Evolutionary conservation across 92 coral and sea anemone genomes (phyloP).

Genomic region (Epizoanthus ramosus): DNA sequence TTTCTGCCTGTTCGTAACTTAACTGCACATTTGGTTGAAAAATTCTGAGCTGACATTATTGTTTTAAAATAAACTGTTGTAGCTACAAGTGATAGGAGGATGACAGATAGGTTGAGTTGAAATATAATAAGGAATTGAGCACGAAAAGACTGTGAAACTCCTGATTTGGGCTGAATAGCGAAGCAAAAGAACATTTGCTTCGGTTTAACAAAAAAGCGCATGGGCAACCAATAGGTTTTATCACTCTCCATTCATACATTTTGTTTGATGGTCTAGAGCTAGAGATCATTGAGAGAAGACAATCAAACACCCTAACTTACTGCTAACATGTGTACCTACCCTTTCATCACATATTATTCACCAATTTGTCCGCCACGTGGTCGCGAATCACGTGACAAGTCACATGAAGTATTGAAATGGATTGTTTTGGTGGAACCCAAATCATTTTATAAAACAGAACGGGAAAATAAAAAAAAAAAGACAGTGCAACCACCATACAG

Average conservation of each 20-base stretch:
- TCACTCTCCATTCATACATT: conserved; percentile 5
- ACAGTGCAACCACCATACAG: background rate
- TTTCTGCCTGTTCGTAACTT: background rate
- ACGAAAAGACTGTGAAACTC: conserved; percentile 20
- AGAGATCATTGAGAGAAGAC: background rate
- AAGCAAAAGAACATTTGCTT: conserved; percentile 20
- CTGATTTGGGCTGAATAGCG: conserved; percentile 20
- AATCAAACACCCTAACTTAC: conserved; percentile 1
- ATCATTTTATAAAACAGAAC: conserved; percentile 3
- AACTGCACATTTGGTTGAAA: conserved; percentile 18
- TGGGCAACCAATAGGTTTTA: background rate
- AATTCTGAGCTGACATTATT: background rate
- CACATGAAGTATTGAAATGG: conserved; percentile 30
- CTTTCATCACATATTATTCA: background rate
- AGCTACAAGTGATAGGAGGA: background rate
- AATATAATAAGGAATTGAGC: background rate
- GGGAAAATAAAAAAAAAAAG: background rate
- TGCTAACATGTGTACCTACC: conserved; percentile 25
- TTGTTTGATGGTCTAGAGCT: background rate
- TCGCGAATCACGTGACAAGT: conserved; percentile 21
- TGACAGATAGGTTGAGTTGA: background rate
- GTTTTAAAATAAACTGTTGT: background rate
- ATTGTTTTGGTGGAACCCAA: conserved; percentile 20
- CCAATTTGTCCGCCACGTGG: conserved; percentile 40
- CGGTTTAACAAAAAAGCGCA: conserved; percentile 3